A percentile compares a stretch with the other conserved stretches of the same genome.
These are phyloP conservation scores for Anguilla megastoma DNA, from an alignment of 2,797 vertebrate genomes.

Conservation along the genomic window DNA sequence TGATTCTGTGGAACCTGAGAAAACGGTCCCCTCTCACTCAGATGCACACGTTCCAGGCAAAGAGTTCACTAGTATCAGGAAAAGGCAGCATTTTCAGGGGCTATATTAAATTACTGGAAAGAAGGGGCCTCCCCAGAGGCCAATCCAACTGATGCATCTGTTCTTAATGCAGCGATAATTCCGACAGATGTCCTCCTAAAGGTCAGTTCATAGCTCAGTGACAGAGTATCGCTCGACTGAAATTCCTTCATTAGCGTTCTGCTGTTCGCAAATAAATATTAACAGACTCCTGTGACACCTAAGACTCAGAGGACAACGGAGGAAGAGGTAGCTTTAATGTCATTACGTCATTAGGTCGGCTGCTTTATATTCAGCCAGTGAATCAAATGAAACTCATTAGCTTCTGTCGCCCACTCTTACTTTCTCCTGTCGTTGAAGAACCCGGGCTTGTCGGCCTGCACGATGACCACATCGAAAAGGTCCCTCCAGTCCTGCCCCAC, in stretches of 20 bases:
- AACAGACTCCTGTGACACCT: too few species aligned
- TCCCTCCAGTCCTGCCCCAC: constrained; percentile 81
- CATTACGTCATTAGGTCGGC: too few species aligned
- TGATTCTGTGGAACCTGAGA: too few species aligned
- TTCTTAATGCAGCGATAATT: too few species aligned
- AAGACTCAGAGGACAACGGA: too few species aligned
- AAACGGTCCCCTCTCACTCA: neutral
- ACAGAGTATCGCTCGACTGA: too few species aligned
- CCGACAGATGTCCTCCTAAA: too few species aligned
- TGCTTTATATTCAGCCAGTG: neutral
- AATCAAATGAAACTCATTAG: neutral
- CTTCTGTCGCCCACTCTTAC: constrained; percentile 52
- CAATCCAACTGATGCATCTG: neutral
- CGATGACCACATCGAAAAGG: constrained; percentile 80
- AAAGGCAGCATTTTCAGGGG: neutral
- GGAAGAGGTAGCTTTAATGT: too few species aligned
- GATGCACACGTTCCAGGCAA: neutral
- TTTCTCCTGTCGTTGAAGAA: constrained; percentile 80
- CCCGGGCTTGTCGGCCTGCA: constrained; percentile 79
- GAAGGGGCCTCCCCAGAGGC: neutral
- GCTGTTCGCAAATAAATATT: too few species aligned
- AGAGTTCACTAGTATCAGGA: neutral
- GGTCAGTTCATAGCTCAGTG: too few species aligned
- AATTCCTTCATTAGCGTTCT: too few species aligned
- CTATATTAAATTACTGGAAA: neutral